Conservation (phyloP, 2,797 vertebrate species). For the Tiaroga cobitis region DNA sequence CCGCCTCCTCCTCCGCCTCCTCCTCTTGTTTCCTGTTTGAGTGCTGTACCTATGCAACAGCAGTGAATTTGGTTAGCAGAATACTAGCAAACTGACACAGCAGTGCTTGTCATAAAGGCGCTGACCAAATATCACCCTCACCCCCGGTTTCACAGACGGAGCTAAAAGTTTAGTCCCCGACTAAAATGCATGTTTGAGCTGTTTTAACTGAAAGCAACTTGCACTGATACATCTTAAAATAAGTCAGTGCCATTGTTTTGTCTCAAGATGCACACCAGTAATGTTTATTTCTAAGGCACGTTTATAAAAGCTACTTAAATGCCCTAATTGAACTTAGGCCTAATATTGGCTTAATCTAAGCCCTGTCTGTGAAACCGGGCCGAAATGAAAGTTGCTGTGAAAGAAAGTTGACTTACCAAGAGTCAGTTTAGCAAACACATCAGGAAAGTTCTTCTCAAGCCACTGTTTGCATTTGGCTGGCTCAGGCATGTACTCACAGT, state of each 20-base stretch:
- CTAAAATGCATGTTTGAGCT: no score
- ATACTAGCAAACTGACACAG: neutral
- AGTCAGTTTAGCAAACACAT: slow-evolving; percentile 94
- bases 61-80: neutral
- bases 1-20: neutral
- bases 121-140: neutral
- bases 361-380: no score
- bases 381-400: neutral
- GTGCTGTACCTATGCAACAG: slow-evolving; percentile 78
- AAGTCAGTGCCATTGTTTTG: no score
- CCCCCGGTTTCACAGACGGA: no score
- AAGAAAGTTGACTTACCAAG: slow-evolving; percentile 83
- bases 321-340: no score
- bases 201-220: no score
- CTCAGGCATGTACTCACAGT: slow-evolving; percentile 99
- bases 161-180: no score
- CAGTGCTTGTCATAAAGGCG: neutral
- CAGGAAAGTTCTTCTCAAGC: slow-evolving; percentile 99
- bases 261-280: no score
- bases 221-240: no score
- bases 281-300: no score
- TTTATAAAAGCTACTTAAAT: no score
- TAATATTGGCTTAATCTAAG: no score
- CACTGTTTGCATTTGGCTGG: slow-evolving; percentile 97
- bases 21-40: slow-evolving; percentile 85